Base-by-base conservation (phyloP, 2,888 invertebrate species). In the Zelleria hepariella region DNA sequence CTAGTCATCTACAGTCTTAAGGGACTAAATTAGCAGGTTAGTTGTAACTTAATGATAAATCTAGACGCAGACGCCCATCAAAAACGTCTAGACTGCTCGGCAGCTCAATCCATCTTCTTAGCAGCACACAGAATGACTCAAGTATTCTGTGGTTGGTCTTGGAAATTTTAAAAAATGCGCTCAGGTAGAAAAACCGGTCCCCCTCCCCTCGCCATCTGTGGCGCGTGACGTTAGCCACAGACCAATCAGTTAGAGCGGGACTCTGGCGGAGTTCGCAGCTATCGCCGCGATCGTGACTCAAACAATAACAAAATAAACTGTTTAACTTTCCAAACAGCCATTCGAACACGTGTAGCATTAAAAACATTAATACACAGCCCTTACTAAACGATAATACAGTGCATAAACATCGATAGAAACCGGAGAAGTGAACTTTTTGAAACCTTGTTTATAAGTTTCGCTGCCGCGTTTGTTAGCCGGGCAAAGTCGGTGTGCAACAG, bases 401-500 rank as follows among this genome's bases (percentile, higher is more conserved):
- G 24, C 47, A 26, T 52, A 24, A 58, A 58, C 27, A 32, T 23
- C 20, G 52, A 51, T 21, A 48, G n/a, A 48, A 32, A 55, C 20
- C 32, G 55, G 20, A 51, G 63, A 77, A 69, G 64, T 63, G 62
- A 61, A 66, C 64, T 83, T 80, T 75, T 42, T 76, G 63, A 66
- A 73, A 67, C 77, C 71, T 73, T 79, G 82, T 83, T 81, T 81
- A 80, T 78, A 75, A 42, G 74, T 75, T 74, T 42, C 32, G 32
- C 71, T 67, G 67, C 62, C 58, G 67, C 63, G 69, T 42, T 51
- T 58, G 65, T 68, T 80, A 84, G 74, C 80, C 73, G 75, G 68
- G 79, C 62, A 73, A 82, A 72, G 85, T 80, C 51, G 69, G 67
- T 80, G 82, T 68, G 75, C 77, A 74, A 72, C 76, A 77, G 75